These are phyloP conservation scores for Steinernema khuongi DNA, from an alignment of 1,140 invertebrate genomes.

Conservation along the genomic window DNA sequence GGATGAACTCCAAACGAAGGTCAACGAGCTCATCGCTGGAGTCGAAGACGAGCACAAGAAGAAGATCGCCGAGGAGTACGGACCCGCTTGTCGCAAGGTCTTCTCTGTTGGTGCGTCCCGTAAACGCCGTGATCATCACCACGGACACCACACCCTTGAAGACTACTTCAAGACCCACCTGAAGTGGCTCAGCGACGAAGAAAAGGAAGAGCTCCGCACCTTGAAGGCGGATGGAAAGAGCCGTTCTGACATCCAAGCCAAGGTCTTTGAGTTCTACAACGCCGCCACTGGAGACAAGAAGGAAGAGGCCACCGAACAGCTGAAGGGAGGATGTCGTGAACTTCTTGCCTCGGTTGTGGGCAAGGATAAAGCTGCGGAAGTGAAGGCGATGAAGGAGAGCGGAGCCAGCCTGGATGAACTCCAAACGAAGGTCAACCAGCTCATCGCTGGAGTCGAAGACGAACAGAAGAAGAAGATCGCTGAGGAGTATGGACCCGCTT, in stretches of 20 bases:
- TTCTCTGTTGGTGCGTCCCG: slow-evolving; percentile 23
- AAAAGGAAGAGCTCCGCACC: background rate
- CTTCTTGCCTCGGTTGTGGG: background rate
- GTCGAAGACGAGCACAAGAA: slow-evolving; percentile 45
- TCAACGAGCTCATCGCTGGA: slow-evolving; percentile 32
- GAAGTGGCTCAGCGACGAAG: background rate
- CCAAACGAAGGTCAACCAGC: slow-evolving; percentile 19
- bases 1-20: slow-evolving; percentile 31
- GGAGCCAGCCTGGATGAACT: slow-evolving; percentile 15
- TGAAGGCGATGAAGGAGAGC: slow-evolving; percentile 14
- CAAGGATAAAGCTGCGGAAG: slow-evolving; percentile 16
- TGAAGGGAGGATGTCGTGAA: slow-evolving; percentile 18
- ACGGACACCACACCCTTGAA: background rate
- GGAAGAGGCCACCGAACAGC: slow-evolving; percentile 12
- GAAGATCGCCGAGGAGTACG: slow-evolving; percentile 26
- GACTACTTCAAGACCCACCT: background rate
- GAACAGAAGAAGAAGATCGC: slow-evolving; percentile 6
- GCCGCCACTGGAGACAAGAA: slow-evolving; percentile 22
- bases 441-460: slow-evolving; percentile 21
- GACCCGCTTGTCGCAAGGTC: slow-evolving; percentile 29
- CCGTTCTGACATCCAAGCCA: slow-evolving; percentile 14
- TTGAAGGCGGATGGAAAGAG: background rate
- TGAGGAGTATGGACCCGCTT: slow-evolving; percentile 13
- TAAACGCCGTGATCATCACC: slow-evolving; percentile 18
- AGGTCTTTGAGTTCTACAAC: slow-evolving; percentile 28